These are phyloP conservation scores for Caenorhabditis virilis DNA, from an alignment of 2,888 invertebrate species.

Conservation along the genomic window DNA sequence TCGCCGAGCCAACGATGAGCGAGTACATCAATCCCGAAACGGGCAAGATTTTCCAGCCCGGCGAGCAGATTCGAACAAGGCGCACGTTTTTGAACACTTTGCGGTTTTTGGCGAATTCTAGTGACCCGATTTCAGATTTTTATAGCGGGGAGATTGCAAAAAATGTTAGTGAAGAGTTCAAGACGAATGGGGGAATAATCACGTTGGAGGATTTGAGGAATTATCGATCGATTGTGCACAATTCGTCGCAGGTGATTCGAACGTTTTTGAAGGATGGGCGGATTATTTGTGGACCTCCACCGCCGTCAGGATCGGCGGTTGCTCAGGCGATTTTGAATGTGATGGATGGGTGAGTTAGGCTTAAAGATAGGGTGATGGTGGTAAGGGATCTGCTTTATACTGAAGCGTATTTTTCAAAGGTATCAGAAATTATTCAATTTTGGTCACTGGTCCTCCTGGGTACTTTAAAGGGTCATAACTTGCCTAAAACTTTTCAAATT, in stretches of 20 bases:
- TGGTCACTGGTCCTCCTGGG: no score
- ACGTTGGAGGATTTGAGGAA: slow-evolving; percentile 57
- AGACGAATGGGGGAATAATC: slow-evolving; percentile 57
- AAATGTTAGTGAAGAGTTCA: slow-evolving; percentile 57
- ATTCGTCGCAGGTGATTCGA: slow-evolving; percentile 54
- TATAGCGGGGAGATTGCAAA: slow-evolving; percentile 55
- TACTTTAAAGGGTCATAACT: no score
- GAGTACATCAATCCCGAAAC: slow-evolving; percentile 64
- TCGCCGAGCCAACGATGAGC: slow-evolving; percentile 56
- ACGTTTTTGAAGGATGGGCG: slow-evolving; percentile 70
- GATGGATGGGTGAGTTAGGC: slow-evolving; percentile 75
- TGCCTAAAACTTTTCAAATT: no score
- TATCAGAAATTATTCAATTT: not conserved
- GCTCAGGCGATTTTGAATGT: slow-evolving; percentile 83
- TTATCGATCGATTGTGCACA: slow-evolving; percentile 58
- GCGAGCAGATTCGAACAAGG: slow-evolving; percentile 66
- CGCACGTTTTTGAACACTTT: slow-evolving; percentile 43
- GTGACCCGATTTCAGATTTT: slow-evolving; percentile 57
- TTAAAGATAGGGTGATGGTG: no score
- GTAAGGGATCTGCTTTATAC: no score
- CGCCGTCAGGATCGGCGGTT: slow-evolving; percentile 84
- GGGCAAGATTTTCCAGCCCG: slow-evolving; percentile 52
- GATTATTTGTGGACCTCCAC: slow-evolving; percentile 80
- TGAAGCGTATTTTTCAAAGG: not conserved
- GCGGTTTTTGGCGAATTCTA: slow-evolving; percentile 50